Evolutionary conservation across 2,113 vertebrate genomes (phyloP).

Genomic region (Ploceus nigricollis): DNA sequence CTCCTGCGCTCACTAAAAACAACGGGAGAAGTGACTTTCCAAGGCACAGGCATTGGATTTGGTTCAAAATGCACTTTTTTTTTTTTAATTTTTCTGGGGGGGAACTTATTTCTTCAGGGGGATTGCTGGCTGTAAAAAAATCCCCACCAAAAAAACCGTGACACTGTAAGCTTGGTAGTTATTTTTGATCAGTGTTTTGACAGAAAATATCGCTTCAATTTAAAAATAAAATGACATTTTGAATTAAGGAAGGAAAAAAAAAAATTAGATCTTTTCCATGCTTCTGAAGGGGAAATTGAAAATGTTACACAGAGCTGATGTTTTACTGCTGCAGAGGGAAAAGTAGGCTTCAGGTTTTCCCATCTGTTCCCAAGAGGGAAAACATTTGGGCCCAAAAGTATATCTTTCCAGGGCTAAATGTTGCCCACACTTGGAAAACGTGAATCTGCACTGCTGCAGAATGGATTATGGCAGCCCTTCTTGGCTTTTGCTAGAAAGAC

Average conservation of each 20-base stretch:
- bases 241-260: background rate
- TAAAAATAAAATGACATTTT: constrained; percentile 55
- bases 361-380: background rate
- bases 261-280: background rate
- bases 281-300: background rate
- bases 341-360: background rate
- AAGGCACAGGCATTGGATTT: background rate
- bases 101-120: background rate
- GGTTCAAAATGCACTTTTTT: background rate
- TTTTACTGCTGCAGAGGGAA: background rate
- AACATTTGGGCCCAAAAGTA: background rate
- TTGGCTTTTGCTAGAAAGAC: background rate
- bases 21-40: background rate
- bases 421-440: background rate
- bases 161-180: background rate
- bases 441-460: background rate
- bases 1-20: background rate
- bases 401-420: background rate
- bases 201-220: constrained; percentile 10
- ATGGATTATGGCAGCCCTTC: background rate
- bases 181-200: constrained; percentile 46
- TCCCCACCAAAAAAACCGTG: background rate
- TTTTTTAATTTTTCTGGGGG: background rate
- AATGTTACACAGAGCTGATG: background rate
- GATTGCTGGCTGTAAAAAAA: background rate